These are phyloP conservation scores for Chiroxiphia lanceolata DNA, from an alignment of 2,797 vertebrate genomes.

Conservation along the genomic window DNA sequence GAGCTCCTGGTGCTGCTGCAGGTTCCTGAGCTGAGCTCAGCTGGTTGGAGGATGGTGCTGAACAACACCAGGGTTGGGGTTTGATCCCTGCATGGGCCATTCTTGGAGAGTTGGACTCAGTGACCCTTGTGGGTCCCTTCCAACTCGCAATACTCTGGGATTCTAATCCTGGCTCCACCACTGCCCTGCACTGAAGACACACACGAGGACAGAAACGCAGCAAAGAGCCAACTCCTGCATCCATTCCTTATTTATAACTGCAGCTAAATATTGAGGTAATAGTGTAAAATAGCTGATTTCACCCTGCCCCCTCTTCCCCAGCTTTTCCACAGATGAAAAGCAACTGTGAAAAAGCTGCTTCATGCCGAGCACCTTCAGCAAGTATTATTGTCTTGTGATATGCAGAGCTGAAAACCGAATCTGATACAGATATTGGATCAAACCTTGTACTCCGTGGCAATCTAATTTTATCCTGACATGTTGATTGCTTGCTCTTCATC, in stretches of 20 bases:
- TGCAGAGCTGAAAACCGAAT: neutral
- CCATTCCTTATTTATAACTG: neutral
- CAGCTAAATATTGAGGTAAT: neutral
- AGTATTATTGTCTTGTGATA: neutral
- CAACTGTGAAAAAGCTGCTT: neutral
- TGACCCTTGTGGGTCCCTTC: no score
- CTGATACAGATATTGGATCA: constrained; percentile 35
- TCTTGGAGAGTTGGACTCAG: no score
- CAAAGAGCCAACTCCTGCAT: neutral
- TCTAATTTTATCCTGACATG: constrained; percentile 59
- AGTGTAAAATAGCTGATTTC: fast-evolving
- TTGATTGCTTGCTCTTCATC: constrained; percentile 55
- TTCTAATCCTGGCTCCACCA: neutral
- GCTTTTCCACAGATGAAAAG: fast-evolving
- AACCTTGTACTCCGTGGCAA: constrained; percentile 27
- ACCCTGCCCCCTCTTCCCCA: neutral
- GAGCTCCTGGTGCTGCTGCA: neutral
- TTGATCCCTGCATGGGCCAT: no score
- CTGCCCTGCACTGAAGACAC: neutral
- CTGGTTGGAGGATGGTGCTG: no score
- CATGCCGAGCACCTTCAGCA: neutral
- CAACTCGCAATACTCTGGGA: no score
- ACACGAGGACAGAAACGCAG: fast-evolving
- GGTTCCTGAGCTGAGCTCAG: no score
- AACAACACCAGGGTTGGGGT: no score